These are phyloP conservation scores for Ashinkailepas kermadecensis DNA, from an alignment of 2,888 invertebrate species.

Conservation along the genomic window DNA sequence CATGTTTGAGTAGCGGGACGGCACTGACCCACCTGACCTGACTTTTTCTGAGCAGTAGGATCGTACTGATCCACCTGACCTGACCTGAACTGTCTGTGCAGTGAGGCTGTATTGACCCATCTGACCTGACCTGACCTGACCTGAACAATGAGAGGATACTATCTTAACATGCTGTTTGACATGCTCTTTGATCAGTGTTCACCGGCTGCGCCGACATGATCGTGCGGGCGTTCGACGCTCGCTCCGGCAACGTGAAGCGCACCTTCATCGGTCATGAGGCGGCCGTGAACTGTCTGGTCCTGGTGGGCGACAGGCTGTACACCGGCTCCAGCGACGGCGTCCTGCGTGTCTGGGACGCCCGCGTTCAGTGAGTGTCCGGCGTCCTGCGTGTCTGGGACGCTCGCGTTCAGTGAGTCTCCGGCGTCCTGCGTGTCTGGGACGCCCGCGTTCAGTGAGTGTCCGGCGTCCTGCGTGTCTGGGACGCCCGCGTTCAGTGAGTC, in stretches of 20 bases:
- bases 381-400: no score
- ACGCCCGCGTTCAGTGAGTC: no score
- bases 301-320: slow-evolving; percentile 43
- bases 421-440: no score
- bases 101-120: neutral
- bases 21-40: no score
- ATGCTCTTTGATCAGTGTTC: slow-evolving; percentile 39
- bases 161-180: no score
- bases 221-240: slow-evolving; percentile 43
- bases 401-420: no score
- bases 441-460: no score
- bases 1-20: no score
- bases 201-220: slow-evolving; percentile 45
- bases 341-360: slow-evolving; percentile 30
- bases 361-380: neutral
- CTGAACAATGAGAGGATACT: neutral
- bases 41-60: no score
- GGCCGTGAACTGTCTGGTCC: slow-evolving; percentile 43
- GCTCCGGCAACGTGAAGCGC: slow-evolving; percentile 42
- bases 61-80: no score
- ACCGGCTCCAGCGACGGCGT: slow-evolving; percentile 45
- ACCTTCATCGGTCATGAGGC: slow-evolving; percentile 40
- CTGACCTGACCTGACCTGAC: neutral
- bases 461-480: no score
- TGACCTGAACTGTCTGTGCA: no score